Base-by-base conservation (phyloP, 2,888 invertebrate genomes). In the Aelia acuminata region DNA sequence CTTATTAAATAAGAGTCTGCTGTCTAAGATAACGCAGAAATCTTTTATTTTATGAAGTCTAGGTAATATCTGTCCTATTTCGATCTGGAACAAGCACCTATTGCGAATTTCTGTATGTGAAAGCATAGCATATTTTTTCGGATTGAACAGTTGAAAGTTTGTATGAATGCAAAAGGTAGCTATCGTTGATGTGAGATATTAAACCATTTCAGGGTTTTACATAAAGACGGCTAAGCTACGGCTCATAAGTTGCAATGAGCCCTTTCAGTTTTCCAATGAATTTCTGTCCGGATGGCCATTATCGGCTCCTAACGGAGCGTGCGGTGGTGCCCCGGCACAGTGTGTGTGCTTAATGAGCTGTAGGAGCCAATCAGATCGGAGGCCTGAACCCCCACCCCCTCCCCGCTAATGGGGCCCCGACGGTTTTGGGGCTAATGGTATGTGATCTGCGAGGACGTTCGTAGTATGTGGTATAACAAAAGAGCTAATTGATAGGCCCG, bases 281-380 rank as follows among this genome's bases (percentile, higher is more conserved):
- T 18, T 70, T 18, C 35, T 5, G 35, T 20, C 31, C 31, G 31
- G 18, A 35, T 18, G 35, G 63, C 63, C 63, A 35, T 70, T 70
- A 70, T 22, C 18, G 63, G 18, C 63, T 18, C 18, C 63, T 70
- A 70, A 35, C 18, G 31, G 63, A 70, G 63, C 63, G 63, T 70
- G 63, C 8, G 31, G 63, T 35, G 18, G 4, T 13, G 7, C 63
- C 63, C 31, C 31, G 31, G 31, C 7, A 2, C 63, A 63, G 63
- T 70, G 63, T 70, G 63, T 35, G 63, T 31, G 63, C 5, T 70
- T 70, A 70, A 70, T 70, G 63, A 70, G 63, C 31, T 70, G 63
- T 35, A 70, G 18, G 63, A 10, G 1, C 63, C 63, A 70, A 70
- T 70, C 35, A 70, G 63, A 70, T 70, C 31, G 63, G 31, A 35